Evolutionary conservation across 2,888 invertebrate species (phyloP).

Genomic region (Drepana falcataria): DNA sequence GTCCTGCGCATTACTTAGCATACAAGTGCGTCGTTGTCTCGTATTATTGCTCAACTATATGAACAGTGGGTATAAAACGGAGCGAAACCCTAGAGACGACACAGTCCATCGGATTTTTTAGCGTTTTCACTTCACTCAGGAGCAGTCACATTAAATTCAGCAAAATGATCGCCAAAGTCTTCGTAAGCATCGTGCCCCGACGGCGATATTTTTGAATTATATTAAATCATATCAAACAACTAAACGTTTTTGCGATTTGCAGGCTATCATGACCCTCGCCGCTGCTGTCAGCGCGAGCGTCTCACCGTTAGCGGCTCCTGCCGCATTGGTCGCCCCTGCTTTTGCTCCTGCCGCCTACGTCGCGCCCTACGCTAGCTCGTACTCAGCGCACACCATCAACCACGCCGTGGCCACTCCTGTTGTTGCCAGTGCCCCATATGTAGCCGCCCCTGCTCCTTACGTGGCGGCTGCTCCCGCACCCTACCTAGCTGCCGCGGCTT

Average conservation of each 20-base stretch:
- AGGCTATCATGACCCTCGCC: constrained; percentile 62
- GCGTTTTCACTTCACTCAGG: constrained; percentile 45
- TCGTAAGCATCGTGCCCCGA: constrained; percentile 44
- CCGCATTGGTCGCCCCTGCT: constrained; percentile 78
- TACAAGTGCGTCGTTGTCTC: constrained; percentile 36
- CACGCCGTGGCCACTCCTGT: constrained; percentile 86
- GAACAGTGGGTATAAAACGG: constrained; percentile 61
- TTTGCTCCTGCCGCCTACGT: constrained; percentile 81
- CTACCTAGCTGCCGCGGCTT: constrained; percentile 20
- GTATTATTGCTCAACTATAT: constrained; percentile 58
- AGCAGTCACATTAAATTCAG: constrained; percentile 67
- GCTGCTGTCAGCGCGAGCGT: constrained; percentile 52
- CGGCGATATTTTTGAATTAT: constrained; percentile 1
- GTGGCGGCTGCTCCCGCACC: constrained; percentile 27
- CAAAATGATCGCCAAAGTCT: constrained; percentile 76
- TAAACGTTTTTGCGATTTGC: constrained; percentile 18
- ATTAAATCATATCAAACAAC: constrained; percentile 2
- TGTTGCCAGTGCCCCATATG: constrained; percentile 53
- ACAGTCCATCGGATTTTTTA: constrained; percentile 59
- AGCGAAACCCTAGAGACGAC: constrained; percentile 53
- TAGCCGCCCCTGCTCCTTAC: constrained; percentile 32
- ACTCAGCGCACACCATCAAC: constrained; percentile 86
- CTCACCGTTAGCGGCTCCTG: constrained; percentile 53
- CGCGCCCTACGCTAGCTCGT: constrained; percentile 86
- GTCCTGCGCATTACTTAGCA: constrained; percentile 60